These are phyloP conservation scores for Perca schrenkii DNA, from an alignment of 2,113 vertebrate genomes.

Conservation along the genomic window DNA sequence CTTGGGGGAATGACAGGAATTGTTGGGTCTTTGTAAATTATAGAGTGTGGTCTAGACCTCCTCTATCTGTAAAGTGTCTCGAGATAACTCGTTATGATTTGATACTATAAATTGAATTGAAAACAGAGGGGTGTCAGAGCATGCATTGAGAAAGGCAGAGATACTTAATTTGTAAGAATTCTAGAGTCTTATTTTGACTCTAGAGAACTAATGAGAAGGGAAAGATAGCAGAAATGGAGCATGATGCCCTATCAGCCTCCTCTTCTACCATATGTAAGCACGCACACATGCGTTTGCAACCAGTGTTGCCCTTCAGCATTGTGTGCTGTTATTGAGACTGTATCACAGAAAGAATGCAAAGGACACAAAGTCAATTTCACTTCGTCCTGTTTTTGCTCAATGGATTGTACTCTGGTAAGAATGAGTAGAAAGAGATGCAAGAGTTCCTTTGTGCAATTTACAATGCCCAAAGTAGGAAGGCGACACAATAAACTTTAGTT, in stretches of 20 bases:
- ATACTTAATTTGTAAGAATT: conserved; percentile 15
- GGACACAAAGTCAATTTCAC: conserved; percentile 44
- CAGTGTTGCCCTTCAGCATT: conserved; percentile 13
- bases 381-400: conserved; percentile 26
- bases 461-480: conserved; percentile 6
- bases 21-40: too few species aligned
- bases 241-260: conserved; percentile 33
- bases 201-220: conserved; percentile 60
- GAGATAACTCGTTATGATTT: too few species aligned
- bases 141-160: neutral
- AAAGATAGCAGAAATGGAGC: conserved; percentile 60
- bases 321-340: conserved; percentile 14
- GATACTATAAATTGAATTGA: neutral
- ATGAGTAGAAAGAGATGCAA: neutral
- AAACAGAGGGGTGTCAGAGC: neutral
- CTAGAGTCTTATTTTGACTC: conserved; percentile 54
- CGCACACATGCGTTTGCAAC: neutral
- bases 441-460: conserved; percentile 6
- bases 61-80: too few species aligned
- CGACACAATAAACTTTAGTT: conserved; percentile 17
- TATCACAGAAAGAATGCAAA: conserved; percentile 34
- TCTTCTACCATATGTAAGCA: neutral
- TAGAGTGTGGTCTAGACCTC: too few species aligned
- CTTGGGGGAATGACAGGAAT: too few species aligned
- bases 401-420: conserved; percentile 10